A percentile compares a stretch with the other conserved stretches of the same genome.
Evolutionary conservation across 2,888 invertebrate species (phyloP).

Genomic region (Stenichneumon culpator): DNA sequence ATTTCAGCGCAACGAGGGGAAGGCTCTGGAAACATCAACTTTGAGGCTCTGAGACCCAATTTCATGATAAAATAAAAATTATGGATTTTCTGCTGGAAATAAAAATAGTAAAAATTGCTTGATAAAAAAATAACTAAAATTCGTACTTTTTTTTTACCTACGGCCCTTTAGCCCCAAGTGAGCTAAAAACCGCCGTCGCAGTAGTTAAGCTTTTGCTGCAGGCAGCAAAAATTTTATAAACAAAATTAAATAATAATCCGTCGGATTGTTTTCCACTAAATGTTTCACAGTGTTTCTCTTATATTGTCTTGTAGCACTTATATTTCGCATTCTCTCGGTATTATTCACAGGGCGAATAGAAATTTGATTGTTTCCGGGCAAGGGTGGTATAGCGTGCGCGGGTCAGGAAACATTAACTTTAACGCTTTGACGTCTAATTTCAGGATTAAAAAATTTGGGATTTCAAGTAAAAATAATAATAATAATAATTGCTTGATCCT

Average conservation of each 20-base stretch:
- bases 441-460: not conserved
- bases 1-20: conserved; percentile 30
- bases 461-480: not conserved
- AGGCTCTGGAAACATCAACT: conserved; percentile 7
- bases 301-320: no score
- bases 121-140: no score
- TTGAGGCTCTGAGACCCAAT: not conserved
- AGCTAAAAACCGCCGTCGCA: no score
- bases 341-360: conserved; percentile 74
- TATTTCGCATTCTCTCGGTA: conserved; percentile 53
- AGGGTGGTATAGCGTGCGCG: conserved; percentile 69
- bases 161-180: no score
- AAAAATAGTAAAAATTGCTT: no score
- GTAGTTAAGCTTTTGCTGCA: no score
- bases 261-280: no score
- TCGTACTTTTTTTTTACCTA: no score
- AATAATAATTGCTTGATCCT: no score
- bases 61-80: not conserved
- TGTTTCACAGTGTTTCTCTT: no score
- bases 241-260: no score
- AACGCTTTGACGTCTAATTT: not conserved
- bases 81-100: not conserved
- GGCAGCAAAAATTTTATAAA: no score
- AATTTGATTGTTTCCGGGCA: conserved; percentile 83
- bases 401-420: conserved; percentile 12